These are phyloP conservation scores for Ornithoptera priamus DNA, from an alignment of 2,888 invertebrate genomes.

Conservation along the genomic window DNA sequence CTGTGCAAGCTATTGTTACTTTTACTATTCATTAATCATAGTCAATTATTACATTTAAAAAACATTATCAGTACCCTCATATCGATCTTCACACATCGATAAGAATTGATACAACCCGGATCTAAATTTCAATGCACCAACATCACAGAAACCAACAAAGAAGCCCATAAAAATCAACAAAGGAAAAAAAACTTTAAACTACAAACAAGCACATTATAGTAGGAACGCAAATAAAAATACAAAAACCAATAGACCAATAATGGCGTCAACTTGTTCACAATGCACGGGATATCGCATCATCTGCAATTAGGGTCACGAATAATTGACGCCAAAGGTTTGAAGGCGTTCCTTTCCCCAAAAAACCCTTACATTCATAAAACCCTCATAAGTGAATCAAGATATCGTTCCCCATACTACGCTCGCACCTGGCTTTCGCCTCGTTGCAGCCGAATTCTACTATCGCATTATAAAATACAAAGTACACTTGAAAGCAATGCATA, in stretches of 20 bases:
- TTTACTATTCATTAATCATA: too few species aligned
- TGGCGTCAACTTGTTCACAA: slow-evolving; percentile 68
- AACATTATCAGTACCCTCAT: slow-evolving; percentile 20
- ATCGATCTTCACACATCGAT: slow-evolving; percentile 5
- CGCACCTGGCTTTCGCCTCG: slow-evolving; percentile 75
- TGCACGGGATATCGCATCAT: slow-evolving; percentile 71
- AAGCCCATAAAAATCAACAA: slow-evolving; percentile 54
- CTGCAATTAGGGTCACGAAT: slow-evolving; percentile 78
- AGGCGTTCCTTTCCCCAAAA: slow-evolving; percentile 63
- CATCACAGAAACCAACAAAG: slow-evolving; percentile 43
- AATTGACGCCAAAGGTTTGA: slow-evolving; percentile 74
- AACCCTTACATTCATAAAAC: slow-evolving; percentile 65
- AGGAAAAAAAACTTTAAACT: slow-evolving; percentile 46
- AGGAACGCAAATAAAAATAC: slow-evolving; percentile 48
- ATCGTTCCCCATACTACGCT: slow-evolving; percentile 52
- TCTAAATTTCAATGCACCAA: slow-evolving; percentile 36
- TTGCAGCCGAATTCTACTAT: slow-evolving; percentile 47
- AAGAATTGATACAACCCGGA: slow-evolving; percentile 19
- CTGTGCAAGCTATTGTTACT: too few species aligned
- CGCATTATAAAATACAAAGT: slow-evolving; percentile 50
- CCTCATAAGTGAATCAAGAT: slow-evolving; percentile 77
- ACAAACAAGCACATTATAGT: slow-evolving; percentile 53
- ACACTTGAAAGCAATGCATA: slow-evolving; percentile 63
- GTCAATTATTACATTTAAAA: not conserved
- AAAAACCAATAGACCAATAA: slow-evolving; percentile 71